phyloP scores from a whole-genome alignment of 2,888 invertebrate species.

The Salticus scenicus region DNA sequence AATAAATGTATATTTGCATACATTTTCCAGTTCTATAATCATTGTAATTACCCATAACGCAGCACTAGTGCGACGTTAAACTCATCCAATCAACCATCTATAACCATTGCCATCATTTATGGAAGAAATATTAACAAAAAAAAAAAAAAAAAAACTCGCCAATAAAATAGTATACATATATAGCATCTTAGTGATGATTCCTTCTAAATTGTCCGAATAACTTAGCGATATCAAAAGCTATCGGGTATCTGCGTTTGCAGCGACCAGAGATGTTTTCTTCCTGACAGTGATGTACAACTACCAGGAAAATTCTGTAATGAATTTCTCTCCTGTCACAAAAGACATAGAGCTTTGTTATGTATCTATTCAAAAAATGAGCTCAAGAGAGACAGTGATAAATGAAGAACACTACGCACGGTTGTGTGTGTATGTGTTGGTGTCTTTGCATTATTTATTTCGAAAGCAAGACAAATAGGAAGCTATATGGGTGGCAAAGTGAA shows the following conservation, averaged over 20 bases:
- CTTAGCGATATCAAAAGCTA: too few relatives aligned
- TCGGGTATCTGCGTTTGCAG: not conserved
- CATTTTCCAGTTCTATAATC: too few relatives aligned
- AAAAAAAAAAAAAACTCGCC: too few relatives aligned
- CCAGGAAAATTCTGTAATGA: conserved; percentile 28
- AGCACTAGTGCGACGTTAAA: too few relatives aligned
- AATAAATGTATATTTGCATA: too few relatives aligned
- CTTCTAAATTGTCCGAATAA: too few relatives aligned
- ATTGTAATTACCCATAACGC: too few relatives aligned
- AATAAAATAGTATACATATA: too few relatives aligned
- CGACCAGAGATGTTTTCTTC: not conserved
- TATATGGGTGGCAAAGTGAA: not conserved
- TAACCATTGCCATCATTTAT: too few relatives aligned
- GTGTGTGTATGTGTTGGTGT: not conserved
- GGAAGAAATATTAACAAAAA: too few relatives aligned
- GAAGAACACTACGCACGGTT: not conserved
- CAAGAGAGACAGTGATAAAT: not conserved
- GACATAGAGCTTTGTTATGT: not conserved
- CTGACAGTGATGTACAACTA: conserved; percentile 50
- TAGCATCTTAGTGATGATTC: too few relatives aligned
- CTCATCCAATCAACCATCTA: too few relatives aligned
- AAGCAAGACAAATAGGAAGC: conserved; percentile 2
- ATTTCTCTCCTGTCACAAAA: not conserved
- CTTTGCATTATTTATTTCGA: not conserved
- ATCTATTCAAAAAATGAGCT: not conserved